phyloP scores from a whole-genome alignment of 2,113 vertebrate species.

The Odocoileus hemionus region DNA sequence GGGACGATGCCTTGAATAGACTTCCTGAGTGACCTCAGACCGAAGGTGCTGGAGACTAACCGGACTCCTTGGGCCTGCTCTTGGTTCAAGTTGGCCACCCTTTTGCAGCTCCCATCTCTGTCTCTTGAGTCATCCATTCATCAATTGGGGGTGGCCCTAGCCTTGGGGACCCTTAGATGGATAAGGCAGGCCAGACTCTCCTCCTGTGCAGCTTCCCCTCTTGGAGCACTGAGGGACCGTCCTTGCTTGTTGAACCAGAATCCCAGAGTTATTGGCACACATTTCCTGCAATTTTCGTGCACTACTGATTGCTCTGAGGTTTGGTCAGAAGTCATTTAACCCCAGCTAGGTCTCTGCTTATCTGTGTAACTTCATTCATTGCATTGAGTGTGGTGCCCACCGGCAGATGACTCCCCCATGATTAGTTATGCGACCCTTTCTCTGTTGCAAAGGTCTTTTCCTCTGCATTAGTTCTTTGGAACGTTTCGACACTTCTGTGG shows the following conservation, averaged over 20 bases:
- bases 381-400: not conserved
- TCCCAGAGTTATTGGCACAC: not conserved
- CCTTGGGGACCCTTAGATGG: not conserved
- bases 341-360: not conserved
- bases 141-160: not conserved
- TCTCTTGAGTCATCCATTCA: not conserved
- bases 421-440: not conserved
- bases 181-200: not conserved
- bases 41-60: not conserved
- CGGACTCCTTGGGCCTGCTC: not conserved
- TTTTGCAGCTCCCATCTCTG: not conserved
- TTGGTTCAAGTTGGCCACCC: not conserved
- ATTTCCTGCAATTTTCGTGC: not conserved
- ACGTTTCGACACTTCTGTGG: not conserved
- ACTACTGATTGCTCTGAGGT: not conserved
- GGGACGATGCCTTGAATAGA: not conserved
- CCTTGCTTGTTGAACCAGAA: not conserved
- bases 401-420: accelerated
- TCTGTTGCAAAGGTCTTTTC: not conserved
- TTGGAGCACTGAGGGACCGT: not conserved
- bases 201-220: not conserved
- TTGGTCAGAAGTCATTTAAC: not conserved
- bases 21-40: not conserved
- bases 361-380: not conserved
- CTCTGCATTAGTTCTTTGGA: not conserved